Percentiles rank a stretch among this genome's conserved stretches.
Conservation (phyloP, 2,888 invertebrate genomes). For the Aphodius granarius region DNA sequence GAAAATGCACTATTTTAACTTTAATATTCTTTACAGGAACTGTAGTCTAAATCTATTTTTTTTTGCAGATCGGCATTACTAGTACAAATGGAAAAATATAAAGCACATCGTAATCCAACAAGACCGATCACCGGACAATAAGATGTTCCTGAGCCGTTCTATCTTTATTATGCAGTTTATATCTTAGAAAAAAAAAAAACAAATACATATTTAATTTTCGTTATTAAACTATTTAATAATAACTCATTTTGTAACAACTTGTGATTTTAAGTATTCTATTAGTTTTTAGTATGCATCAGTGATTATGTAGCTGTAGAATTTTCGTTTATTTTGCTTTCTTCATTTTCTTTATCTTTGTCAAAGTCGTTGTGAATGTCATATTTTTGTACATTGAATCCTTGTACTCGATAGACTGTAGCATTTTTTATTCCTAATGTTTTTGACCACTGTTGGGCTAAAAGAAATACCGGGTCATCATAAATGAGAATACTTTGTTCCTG, state of each 20-base stretch:
- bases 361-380: conserved; percentile 42
- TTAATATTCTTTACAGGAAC: neutral
- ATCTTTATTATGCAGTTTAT: neutral
- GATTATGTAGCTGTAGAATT: conserved; percentile 27
- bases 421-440: conserved; percentile 60
- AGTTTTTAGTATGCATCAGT: conserved; percentile 12
- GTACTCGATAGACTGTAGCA: conserved; percentile 60
- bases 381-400: conserved; percentile 53
- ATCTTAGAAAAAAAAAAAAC: neutral
- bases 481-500: too few species aligned
- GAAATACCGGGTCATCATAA: too few species aligned
- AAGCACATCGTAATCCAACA: conserved; percentile 48
- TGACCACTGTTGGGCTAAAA: conserved; percentile 60
- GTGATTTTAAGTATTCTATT: conserved; percentile 28
- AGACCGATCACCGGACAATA: conserved; percentile 48
- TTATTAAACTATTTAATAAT: conserved; percentile 10
- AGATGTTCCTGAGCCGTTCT: conserved; percentile 10
- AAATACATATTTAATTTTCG: neutral
- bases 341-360: conserved; percentile 26
- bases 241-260: conserved; percentile 22
- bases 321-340: conserved; percentile 21
- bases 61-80: conserved; percentile 71
- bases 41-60: conserved; percentile 19
- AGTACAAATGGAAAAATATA: conserved; percentile 71
- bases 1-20: too few species aligned